phyloP scores from a whole-genome alignment of 1,140 invertebrate genomes.

The Metaphire vulgaris region DNA sequence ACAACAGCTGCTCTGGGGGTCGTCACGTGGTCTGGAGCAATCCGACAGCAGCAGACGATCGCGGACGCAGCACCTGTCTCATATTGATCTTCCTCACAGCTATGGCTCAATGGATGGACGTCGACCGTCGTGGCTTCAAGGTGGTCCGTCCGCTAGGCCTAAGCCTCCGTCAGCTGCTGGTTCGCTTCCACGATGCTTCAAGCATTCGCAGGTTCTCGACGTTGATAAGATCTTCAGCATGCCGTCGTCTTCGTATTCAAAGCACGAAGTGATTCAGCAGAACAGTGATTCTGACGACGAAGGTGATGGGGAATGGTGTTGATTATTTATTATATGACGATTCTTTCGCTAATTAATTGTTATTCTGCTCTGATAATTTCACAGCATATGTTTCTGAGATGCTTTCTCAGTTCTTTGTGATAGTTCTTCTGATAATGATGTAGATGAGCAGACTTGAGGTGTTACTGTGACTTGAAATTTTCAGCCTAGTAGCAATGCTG shows the following conservation, averaged over 20 bases:
- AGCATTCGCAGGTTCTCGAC: background rate
- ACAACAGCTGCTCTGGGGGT: background rate
- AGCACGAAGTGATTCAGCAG: background rate
- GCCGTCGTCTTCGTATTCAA: background rate
- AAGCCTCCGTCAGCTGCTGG: background rate
- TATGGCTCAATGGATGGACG: background rate
- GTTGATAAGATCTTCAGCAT: background rate
- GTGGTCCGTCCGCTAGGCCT: too few species aligned
- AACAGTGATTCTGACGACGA: background rate
- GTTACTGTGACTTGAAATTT: too few species aligned
- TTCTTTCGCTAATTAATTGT: too few species aligned
- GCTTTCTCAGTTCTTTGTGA: too few species aligned
- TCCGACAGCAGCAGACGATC: background rate
- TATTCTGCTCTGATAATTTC: too few species aligned
- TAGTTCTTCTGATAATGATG: too few species aligned
- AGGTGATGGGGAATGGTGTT: background rate
- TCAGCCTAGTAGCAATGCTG: too few species aligned
- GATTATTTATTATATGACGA: too few species aligned
- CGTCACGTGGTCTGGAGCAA: too few species aligned
- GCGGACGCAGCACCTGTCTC: background rate
- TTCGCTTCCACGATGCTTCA: background rate
- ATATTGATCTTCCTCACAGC: background rate
- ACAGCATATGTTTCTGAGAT: too few species aligned
- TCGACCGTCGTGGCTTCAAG: background rate
- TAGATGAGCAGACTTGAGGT: too few species aligned